Evolutionary conservation across 2,797 vertebrate genomes (phyloP).

Genomic region (Zalophus californianus): DNA sequence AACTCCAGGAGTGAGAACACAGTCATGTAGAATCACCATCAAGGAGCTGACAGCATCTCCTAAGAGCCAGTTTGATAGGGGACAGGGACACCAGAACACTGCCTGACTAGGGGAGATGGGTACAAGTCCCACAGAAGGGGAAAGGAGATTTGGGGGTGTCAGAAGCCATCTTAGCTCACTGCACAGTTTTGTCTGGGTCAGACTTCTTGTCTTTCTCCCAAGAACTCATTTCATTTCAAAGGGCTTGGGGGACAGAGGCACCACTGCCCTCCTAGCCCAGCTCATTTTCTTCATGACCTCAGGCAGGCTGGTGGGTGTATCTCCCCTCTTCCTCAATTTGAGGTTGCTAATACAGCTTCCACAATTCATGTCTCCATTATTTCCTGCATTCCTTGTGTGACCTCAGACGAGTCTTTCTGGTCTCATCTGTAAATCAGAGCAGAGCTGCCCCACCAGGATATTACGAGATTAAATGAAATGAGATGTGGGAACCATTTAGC

Average conservation of each 20-base stretch:
- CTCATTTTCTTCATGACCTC: neutral
- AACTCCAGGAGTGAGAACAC: neutral
- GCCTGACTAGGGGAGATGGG: neutral
- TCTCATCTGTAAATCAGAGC: conserved; percentile 23
- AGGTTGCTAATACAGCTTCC: neutral
- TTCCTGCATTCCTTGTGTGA: neutral
- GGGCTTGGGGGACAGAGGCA: neutral
- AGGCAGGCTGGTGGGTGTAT: neutral
- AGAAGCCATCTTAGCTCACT: neutral
- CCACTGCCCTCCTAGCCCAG: neutral
- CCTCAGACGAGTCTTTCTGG: neutral
- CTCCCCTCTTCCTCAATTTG: neutral
- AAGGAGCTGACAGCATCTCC: neutral
- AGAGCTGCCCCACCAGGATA: neutral
- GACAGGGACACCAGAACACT: no score
- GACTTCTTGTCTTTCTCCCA: neutral
- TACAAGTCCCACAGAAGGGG: neutral
- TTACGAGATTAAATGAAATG: conserved; percentile 9
- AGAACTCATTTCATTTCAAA: neutral
- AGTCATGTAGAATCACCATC: neutral
- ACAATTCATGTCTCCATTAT: neutral
- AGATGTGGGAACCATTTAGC: neutral
- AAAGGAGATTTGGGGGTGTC: neutral
- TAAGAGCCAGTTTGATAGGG: neutral
- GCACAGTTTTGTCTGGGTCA: neutral